phyloP scores from a whole-genome alignment of 1,140 invertebrate genomes.

The Stegodyphus dumicola region DNA sequence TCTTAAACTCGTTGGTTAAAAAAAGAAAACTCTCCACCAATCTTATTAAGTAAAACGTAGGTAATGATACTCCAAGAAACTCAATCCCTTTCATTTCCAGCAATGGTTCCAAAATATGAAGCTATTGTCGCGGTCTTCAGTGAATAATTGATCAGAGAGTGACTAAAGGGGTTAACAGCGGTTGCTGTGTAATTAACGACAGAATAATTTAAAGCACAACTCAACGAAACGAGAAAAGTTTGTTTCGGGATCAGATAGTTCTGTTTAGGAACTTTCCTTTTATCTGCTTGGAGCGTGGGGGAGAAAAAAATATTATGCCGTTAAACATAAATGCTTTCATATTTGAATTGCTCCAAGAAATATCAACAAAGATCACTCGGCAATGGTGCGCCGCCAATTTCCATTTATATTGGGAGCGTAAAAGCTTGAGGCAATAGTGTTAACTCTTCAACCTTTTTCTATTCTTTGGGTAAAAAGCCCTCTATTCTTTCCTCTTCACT shows the following conservation, averaged over 20 bases:
- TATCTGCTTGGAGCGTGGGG: neutral
- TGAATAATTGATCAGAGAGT: neutral
- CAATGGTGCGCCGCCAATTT: slow-evolving; percentile 21
- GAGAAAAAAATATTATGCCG: neutral
- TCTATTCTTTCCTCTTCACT: slow-evolving; percentile 26
- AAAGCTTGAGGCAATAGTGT: slow-evolving; percentile 23
- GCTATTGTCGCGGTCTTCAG: too few relatives aligned
- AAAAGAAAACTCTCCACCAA: too few relatives aligned
- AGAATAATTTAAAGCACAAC: neutral
- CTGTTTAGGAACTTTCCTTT: neutral
- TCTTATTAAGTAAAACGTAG: too few relatives aligned
- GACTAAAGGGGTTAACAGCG: neutral
- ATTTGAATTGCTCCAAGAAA: slow-evolving; percentile 37
- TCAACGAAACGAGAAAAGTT: slow-evolving; percentile 1
- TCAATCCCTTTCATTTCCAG: too few relatives aligned
- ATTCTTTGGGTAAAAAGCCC: slow-evolving; percentile 16
- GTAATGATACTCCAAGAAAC: too few relatives aligned
- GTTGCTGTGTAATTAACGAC: neutral
- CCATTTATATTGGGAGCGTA: slow-evolving; percentile 47
- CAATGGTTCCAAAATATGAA: too few relatives aligned
- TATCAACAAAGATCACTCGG: slow-evolving; percentile 43
- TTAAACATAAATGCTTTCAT: slow-evolving; percentile 25
- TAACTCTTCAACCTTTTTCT: slow-evolving; percentile 15
- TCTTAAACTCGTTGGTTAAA: too few relatives aligned
- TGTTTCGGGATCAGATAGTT: neutral